Evolutionary conservation across 2,113 vertebrate genomes (phyloP), one percentile per base, ranked within the genome.

Genomic region (Dipodomys spectabilis): DNA sequence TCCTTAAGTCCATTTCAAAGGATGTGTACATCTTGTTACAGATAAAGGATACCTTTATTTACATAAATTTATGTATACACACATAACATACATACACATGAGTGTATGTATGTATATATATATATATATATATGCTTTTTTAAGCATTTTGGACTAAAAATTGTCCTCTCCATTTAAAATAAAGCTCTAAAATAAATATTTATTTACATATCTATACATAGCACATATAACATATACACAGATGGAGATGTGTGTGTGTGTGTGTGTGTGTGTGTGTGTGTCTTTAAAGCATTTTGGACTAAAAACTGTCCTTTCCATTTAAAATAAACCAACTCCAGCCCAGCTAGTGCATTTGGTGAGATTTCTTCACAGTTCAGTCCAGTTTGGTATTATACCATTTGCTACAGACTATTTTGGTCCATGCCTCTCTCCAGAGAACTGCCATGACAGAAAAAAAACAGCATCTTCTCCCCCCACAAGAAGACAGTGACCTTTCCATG

Each of bases 141-240:
- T 71, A 84, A 49, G 77, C 19, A 74, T 65, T 81, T 88, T 91
- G 35, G 81, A n/a, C 69, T 18, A 81, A 85, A 23, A n/a, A 25
- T 11, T 85, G 18, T 57, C 44, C 87, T 87, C 83, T 79, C 49
- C 92, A 92, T 39, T 91, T 80, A 90, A 91, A 91, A 91, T 84
- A 35, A 11, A 57, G 57, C 10, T 57, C 10, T 45, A 68, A 45
- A 32, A 82, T 35, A 39, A 39, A 39, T 39, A 39, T 57, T 57
- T 57, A 57, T 57, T 57, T 57, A 57, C 53, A 57, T 57, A 39
- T 18, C 64, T 35, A 77, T 16, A 20, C 9, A 92, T 30, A 30
- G 45, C 12, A 44, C 12, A 67, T 28, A 11, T 53, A 71, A 57
- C 30, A 83, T 57, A 83, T 18, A 32, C 6, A 35, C 35, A n/a